Base-by-base conservation (phyloP, 1,140 invertebrate genomes). In the Paramacrobiotus metropolitanus region DNA sequence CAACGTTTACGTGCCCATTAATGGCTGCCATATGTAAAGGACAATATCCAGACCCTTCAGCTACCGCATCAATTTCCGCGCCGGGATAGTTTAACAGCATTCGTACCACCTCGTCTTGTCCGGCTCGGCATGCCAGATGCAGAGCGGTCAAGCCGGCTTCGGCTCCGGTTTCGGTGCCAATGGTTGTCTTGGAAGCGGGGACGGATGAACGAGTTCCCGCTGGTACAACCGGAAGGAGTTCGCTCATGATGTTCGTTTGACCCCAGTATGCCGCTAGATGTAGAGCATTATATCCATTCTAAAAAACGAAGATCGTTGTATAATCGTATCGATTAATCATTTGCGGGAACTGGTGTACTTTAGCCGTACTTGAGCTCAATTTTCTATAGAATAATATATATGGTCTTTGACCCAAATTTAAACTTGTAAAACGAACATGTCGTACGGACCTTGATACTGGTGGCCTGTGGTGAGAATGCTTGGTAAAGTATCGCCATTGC, bases 31-130 rank as follows among this genome's bases (percentile, higher is more conserved):
- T 76, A 75, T 97, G 92, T 63, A 96, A 79, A 1, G 92, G 86
- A 73, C 90, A 94, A 67, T 85, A 90, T 34, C 87, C 48, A 15
- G 48, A 20, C 24, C 4, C 28, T 28, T 55, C 48, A 20, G 15
- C 48, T 28, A 15, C 24, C 4, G 48, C 85, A 69, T 98, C 93
- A 0, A 92, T 89, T 78, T 93, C 87, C 24, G 98, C 92, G 45
- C 90, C 92, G 45, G 89, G 85, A 44, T 86, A 93, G 75, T 98
- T 99, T 48, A 99, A 77, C 29, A 98, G 76, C 62, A 98, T 73
- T 61, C 94, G 77, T 4, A 98, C 93, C 34, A 97, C 86, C 66
- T 92, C 91, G 74, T 98, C 94, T 71, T 98, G 95, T 31, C 94
- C 94, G 29, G 87, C 91, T 69, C 93, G 94, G 1, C 93, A 82